Evolutionary conservation across 2,888 invertebrate species (phyloP), one percentile per base, ranked within the genome.

Genomic region (Cheilosia vulpina): DNA sequence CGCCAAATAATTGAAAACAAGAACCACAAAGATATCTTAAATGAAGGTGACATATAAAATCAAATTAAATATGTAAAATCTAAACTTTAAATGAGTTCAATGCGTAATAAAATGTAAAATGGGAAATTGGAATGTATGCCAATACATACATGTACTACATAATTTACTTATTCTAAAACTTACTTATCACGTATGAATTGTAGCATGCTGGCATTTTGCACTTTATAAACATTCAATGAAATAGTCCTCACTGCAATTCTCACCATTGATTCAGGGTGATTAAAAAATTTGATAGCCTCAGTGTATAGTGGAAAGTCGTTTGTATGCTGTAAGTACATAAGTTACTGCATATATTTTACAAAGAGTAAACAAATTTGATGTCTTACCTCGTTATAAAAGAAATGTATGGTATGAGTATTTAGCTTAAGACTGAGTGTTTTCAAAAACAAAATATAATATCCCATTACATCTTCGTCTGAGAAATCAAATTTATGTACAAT

Each of bases 401-500:
- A 99, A 93, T 99, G 99, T 90, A 99, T 98, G 1, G 99, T 99
- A 91, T 99, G 98, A 87, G 96, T 96, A 93, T 99, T 99, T 66
- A 99, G 93, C 93, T 99, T 99, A 75, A 99, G 94, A 89, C 99
- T 99, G 69, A 99, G 93, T 0, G 99, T 99, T 93, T 99, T 99
- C 88, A 99, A 93, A 92, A 99, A 99, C 63, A 99, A 98, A 91
- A 99, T 99, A 93, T 99, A 99, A 93, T 99, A 99, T 1, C 99
- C 99, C 98, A 99, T 98, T 60, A 99, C 99, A 94, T 99, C 99
- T 93, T 99, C 99, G 93, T 99, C 99, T 3, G 98, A 98, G 91
- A 99, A 98, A 93, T 99, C 99, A 94, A 99, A 99, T 93, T 98
- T 98, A 93, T 99, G 99, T 71, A 98, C 98, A 91, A 99, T 99